A percentile compares a stretch with the other conserved stretches of the same genome.
These are phyloP conservation scores for Eulemur coronatus DNA, from an alignment of 2,797 vertebrate genomes.

Conservation along the genomic window DNA sequence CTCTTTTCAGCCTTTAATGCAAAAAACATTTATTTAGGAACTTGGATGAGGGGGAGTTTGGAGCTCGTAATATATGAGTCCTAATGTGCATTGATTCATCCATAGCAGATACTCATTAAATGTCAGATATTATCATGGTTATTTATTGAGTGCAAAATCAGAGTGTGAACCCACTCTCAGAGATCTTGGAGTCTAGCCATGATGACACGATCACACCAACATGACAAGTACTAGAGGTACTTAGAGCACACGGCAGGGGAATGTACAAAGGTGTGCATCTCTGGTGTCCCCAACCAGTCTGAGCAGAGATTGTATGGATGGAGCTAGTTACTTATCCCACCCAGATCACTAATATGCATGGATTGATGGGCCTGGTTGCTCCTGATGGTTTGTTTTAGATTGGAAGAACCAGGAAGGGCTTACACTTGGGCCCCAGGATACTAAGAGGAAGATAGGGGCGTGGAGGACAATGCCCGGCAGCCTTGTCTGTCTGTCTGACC, in stretches of 20 bases:
- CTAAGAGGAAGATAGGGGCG: neutral
- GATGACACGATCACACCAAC: neutral
- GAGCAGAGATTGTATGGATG: neutral
- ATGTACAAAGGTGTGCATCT: neutral
- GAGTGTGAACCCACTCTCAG: too few relatives aligned
- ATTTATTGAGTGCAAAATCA: neutral
- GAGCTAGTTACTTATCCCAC: neutral
- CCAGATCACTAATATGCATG: neutral
- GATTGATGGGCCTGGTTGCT: neutral
- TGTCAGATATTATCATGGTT: neutral
- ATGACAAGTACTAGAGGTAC: neutral
- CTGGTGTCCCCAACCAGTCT: neutral
- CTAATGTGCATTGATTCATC: neutral
- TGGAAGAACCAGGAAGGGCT: neutral
- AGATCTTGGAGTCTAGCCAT: neutral
- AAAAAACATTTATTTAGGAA: neutral
- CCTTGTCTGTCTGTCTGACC: neutral
- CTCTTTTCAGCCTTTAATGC: neutral
- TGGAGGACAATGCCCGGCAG: accelerated
- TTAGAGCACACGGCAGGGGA: neutral
- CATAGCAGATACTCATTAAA: neutral
- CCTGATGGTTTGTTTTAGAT: neutral
- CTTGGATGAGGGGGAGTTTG: neutral
- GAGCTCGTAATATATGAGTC: neutral
- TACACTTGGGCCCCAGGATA: neutral